Conservation (phyloP, 2,113 vertebrate genomes). For the Pomatostomus ruficeps region DNA sequence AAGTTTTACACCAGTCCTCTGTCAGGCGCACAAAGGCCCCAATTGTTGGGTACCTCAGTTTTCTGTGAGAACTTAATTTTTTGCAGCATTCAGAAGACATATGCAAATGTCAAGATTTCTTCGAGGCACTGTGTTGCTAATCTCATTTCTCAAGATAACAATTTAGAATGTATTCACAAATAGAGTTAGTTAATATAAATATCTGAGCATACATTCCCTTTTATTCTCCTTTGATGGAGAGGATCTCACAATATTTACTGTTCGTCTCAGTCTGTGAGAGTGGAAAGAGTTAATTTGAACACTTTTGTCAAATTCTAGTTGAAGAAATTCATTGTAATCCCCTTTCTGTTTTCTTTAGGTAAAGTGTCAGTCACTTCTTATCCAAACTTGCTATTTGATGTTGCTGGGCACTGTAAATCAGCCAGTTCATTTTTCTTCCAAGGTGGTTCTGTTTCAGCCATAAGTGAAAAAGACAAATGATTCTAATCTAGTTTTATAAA, state of each 20-base stretch:
- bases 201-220: neutral
- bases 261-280: neutral
- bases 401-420: neutral
- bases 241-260: neutral
- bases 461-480: slow-evolving; percentile 16
- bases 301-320: neutral
- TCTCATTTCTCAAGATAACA: neutral
- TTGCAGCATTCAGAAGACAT: neutral
- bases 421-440: neutral
- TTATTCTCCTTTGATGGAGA: neutral
- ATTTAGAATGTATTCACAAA: neutral
- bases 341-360: neutral
- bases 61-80: neutral
- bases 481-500: neutral
- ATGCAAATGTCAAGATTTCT: neutral
- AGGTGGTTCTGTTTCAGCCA: neutral
- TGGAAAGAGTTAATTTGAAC: neutral
- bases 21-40: neutral
- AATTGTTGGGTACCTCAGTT: neutral
- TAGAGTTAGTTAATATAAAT: neutral
- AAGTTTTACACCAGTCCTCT: neutral
- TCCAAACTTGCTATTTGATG: neutral
- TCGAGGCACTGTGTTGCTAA: neutral
- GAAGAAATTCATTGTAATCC: neutral
- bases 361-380: neutral